Conservation (phyloP, 2,113 vertebrate genomes). For the Elgaria multicarinata region DNA sequence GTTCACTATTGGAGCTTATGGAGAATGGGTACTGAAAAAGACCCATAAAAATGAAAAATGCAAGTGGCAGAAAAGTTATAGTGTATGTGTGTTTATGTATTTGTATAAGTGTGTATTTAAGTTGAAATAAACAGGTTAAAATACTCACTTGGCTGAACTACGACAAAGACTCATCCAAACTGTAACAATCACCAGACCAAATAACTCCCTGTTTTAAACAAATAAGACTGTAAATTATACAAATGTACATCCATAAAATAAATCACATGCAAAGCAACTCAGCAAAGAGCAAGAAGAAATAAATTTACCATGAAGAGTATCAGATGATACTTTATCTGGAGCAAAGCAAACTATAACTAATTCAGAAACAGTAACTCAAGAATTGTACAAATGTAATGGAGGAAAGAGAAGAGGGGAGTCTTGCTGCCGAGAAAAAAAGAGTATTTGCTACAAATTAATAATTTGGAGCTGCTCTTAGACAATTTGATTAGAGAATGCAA, state of each 20-base stretch:
- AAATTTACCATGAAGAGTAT: neutral
- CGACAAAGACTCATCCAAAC: constrained; percentile 89
- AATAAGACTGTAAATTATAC: constrained; percentile 33
- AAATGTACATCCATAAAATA: neutral
- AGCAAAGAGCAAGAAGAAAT: neutral
- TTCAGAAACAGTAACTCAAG: neutral
- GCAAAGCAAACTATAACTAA: neutral
- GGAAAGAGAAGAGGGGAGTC: neutral
- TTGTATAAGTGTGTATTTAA: no score
- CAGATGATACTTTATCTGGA: neutral
- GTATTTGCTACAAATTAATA: neutral
- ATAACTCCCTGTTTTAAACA: constrained; percentile 83
- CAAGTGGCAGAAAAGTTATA: no score
- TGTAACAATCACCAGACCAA: constrained; percentile 85
- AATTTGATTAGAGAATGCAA: neutral
- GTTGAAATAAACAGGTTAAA: constrained; percentile 3
- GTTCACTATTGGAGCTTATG: neutral
- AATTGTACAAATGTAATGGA: neutral
- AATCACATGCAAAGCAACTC: neutral
- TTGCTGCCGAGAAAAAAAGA: neutral
- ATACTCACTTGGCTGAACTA: constrained; percentile 87
- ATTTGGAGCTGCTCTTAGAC: neutral
- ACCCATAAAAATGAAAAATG: no score
- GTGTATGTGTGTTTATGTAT: no score
- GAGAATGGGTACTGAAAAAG: neutral